These are phyloP conservation scores for Catajapyx aquilonaris DNA, from an alignment of 1,140 invertebrate genomes.

Conservation along the genomic window DNA sequence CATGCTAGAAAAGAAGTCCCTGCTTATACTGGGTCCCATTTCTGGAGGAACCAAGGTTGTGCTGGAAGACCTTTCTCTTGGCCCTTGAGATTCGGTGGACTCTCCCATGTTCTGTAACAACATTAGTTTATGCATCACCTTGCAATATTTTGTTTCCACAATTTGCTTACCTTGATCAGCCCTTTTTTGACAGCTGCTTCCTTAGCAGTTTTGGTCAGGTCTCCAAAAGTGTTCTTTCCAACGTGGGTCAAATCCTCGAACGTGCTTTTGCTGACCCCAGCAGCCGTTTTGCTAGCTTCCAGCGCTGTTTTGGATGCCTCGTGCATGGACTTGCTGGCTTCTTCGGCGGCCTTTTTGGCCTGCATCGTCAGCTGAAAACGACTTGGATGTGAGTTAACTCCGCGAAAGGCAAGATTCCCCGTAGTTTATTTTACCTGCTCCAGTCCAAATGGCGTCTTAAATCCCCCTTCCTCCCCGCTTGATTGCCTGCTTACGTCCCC, in stretches of 20 bases:
- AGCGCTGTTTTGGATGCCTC: constrained; percentile 61
- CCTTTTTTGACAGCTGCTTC: constrained; percentile 69
- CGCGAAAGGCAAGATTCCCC: too few species aligned
- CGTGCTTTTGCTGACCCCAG: constrained; percentile 68
- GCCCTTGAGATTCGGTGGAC: background rate
- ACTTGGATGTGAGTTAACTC: constrained; percentile 1
- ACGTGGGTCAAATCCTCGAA: constrained; percentile 71
- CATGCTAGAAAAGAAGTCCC: constrained; percentile 75
- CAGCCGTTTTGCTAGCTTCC: constrained; percentile 67
- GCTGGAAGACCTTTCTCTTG: background rate
- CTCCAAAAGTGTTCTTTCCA: constrained; percentile 61
- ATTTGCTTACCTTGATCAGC: constrained; percentile 50
- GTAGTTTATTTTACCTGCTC: constrained; percentile 22
- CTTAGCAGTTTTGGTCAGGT: constrained; percentile 76
- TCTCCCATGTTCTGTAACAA: constrained; percentile 8
- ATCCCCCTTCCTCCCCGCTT: constrained; percentile 34
- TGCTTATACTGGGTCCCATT: constrained; percentile 19
- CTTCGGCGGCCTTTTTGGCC: constrained; percentile 70
- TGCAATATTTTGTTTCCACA: too few species aligned
- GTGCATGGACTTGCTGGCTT: constrained; percentile 57
- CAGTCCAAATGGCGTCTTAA: constrained; percentile 53
- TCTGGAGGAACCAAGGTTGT: constrained; percentile 2
- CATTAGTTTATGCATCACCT: constrained; percentile 21
- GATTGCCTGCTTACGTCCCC: constrained; percentile 24
- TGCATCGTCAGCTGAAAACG: constrained; percentile 48